Evolutionary conservation across 2,888 invertebrate genomes (phyloP), one percentile per base, ranked within the genome.

Genomic region (Lymantria monacha): DNA sequence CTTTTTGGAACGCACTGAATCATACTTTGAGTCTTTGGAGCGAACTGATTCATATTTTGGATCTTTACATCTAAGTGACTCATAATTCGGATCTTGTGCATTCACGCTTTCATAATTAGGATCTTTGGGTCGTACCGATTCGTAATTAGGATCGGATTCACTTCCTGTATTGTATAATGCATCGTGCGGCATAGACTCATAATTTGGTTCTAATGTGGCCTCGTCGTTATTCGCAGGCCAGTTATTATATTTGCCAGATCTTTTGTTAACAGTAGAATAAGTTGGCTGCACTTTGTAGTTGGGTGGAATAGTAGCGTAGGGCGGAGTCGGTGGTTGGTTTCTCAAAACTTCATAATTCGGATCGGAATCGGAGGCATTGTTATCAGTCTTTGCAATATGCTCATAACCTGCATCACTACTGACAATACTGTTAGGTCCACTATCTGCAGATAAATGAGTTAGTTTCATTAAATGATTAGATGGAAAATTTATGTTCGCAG

Each of bases 341-440:
- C 93, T 91, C 44, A 96, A 79, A 59, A 95, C 94, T 83, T 97
- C 96, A 76, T 97, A 97, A 76, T 96, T 96, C 0, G 96, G 95
- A 85, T 96, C 96, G 3, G 93, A 93, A 64, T 94, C 94, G 0
- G 93, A 93, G 7, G 92, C 91, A 59, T 86, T 85, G 64, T 86
- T 86, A 57, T 86, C 85, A 42, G 76, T 71, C 63, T 88, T 87
- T 30, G 90, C 82, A 14, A 96, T 92, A 45, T 94, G 94, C 74
- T 96, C 96, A 78, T 96, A 96, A 7, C 95, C 95, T 0, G 95
- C 94, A 82, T 96, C 95, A 58, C 92, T 93, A 73, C 92, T 93
- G 22, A 92, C 85, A 31, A 92, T 87, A 75, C 93, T 93, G 64
- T 93, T 92, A 0, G 93, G 93, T 0, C 93, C 93, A 63, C 93